Percentiles rank a stretch among this genome's conserved stretches.
These are phyloP conservation scores for Antidorcas marsupialis DNA, from an alignment of 2,113 vertebrate species.

Conservation along the genomic window DNA sequence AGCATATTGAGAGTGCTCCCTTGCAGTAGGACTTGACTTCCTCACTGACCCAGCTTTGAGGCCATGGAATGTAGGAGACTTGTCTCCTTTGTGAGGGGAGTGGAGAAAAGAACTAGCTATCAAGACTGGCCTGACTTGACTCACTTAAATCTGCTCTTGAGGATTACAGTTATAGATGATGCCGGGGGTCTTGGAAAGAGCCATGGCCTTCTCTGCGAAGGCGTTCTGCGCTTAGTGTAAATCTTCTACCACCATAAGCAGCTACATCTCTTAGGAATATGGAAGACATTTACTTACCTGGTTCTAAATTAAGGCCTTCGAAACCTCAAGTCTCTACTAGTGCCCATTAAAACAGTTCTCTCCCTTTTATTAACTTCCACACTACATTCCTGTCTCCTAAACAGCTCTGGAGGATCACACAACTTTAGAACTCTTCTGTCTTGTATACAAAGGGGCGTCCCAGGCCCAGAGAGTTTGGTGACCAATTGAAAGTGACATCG, in stretches of 20 bases:
- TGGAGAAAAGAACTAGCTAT: neutral
- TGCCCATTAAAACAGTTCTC: neutral
- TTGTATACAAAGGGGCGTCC: neutral
- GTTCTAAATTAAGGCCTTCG: constrained; percentile 40
- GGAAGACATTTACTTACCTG: constrained; percentile 11
- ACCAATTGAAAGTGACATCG: neutral
- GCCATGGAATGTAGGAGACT: neutral
- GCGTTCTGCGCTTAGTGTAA: neutral
- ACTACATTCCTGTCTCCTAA: neutral
- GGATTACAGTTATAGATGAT: neutral
- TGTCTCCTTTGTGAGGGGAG: neutral
- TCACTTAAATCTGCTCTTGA: neutral
- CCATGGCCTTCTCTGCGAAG: neutral
- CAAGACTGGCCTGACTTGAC: neutral
- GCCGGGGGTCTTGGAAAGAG: neutral
- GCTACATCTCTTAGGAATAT: constrained; percentile 39
- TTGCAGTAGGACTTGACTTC: neutral
- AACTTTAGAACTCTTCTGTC: neutral
- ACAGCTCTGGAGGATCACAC: neutral
- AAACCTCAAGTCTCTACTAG: neutral
- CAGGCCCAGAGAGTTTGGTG: neutral
- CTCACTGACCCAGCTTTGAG: neutral
- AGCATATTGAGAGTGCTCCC: neutral
- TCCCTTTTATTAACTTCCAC: neutral
- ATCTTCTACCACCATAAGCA: neutral